A percentile compares a stretch with the other conserved stretches of the same genome.
Conservation (phyloP, 2,113 vertebrate species). For the Pungitius pungitius region DNA sequence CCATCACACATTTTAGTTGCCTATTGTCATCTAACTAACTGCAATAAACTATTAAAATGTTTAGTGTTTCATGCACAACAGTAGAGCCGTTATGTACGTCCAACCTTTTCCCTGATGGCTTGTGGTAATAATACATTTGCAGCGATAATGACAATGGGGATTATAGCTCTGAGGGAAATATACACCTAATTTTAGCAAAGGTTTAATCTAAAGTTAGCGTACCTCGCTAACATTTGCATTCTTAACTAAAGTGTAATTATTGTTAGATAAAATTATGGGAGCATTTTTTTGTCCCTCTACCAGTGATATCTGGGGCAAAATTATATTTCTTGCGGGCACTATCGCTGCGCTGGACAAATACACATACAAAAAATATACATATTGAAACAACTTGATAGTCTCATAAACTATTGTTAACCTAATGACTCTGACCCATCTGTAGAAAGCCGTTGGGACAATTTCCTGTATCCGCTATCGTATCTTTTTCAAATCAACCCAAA, state of each 20-base stretch:
- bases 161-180: background rate
- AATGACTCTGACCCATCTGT: background rate
- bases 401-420: background rate
- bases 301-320: too few relatives aligned
- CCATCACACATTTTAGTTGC: background rate
- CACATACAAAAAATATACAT: background rate
- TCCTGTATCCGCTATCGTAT: background rate
- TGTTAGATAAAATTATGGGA: too few relatives aligned
- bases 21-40: background rate
- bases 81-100: background rate
- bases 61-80: background rate
- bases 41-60: background rate
- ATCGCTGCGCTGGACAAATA: too few relatives aligned
- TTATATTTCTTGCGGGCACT: too few relatives aligned
- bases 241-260: too few relatives aligned
- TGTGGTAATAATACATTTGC: background rate
- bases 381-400: background rate
- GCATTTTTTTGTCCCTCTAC: too few relatives aligned
- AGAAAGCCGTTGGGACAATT: conserved; percentile 1
- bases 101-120: background rate
- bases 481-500: background rate
- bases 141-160: background rate
- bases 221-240: too few relatives aligned
- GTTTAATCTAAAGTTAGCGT: too few relatives aligned
- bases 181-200: too few relatives aligned